Conservation (phyloP, 2,888 invertebrate genomes). For the Villa cingulata region DNA sequence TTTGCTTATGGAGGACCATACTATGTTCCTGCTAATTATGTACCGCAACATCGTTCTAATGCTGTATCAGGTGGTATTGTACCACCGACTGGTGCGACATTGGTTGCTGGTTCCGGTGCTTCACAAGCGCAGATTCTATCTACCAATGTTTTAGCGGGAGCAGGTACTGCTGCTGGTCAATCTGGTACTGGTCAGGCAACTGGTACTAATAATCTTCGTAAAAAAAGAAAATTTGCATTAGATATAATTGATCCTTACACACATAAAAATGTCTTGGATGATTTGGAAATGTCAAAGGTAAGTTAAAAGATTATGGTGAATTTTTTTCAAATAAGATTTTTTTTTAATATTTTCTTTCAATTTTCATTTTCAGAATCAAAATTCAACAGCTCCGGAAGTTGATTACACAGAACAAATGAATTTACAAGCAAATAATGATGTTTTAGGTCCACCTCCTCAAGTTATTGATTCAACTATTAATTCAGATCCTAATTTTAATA, state of each 20-base stretch:
- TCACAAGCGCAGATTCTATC: constrained; percentile 1
- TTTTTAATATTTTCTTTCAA: not conserved
- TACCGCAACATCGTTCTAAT: constrained; percentile 23
- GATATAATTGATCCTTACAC: constrained; percentile 40
- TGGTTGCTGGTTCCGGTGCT: not conserved
- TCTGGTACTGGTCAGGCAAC: constrained; percentile 13
- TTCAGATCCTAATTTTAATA: not conserved
- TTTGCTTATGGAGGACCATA: not conserved
- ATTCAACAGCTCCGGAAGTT: constrained; percentile 18
- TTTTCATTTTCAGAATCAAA: constrained; percentile 11
- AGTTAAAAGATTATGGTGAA: not conserved
- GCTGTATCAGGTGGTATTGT: constrained; percentile 7
- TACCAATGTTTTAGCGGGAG: not conserved
- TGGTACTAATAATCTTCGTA: constrained; percentile 21
- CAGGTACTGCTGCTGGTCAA: not conserved
- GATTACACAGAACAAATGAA: constrained; percentile 18
- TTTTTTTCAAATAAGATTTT: not conserved
- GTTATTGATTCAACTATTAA: constrained; percentile 1
- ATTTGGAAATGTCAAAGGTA: constrained; percentile 18
- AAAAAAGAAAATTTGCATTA: constrained; percentile 30
- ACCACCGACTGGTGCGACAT: not conserved
- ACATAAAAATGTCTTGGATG: constrained; percentile 31
- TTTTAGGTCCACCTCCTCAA: not conserved
- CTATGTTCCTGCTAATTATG: constrained; percentile 13
- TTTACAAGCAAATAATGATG: not conserved